These are phyloP conservation scores for Triplophysa siluroides DNA, from an alignment of 2,113 vertebrate species.

Conservation along the genomic window DNA sequence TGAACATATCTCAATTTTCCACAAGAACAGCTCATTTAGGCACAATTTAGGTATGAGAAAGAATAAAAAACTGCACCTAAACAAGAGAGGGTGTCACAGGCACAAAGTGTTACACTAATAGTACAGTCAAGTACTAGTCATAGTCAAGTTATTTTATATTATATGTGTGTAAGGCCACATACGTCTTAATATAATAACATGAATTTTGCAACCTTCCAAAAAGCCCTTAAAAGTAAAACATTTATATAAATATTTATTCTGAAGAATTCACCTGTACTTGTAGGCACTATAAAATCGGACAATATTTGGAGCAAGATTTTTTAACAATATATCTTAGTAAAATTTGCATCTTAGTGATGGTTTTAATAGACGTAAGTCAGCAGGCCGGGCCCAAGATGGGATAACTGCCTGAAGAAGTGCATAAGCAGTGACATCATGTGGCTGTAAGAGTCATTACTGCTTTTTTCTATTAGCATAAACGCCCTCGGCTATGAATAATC, in stretches of 20 bases:
- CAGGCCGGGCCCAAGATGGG: background rate
- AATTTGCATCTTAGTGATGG: background rate
- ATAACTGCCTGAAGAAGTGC: background rate
- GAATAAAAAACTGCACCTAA: too few relatives aligned
- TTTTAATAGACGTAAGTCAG: background rate
- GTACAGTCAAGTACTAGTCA: too few relatives aligned
- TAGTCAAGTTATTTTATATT: too few relatives aligned
- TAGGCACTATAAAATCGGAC: background rate
- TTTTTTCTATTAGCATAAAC: background rate
- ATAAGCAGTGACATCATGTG: slow-evolving; percentile 53
- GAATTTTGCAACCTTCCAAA: too few relatives aligned
- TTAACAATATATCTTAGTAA: too few relatives aligned
- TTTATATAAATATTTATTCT: background rate
- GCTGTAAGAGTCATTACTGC: slow-evolving; percentile 23
- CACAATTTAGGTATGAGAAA: background rate
- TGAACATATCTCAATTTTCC: background rate
- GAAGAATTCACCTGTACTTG: too few relatives aligned
- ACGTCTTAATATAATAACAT: too few relatives aligned
- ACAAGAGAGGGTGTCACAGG: background rate
- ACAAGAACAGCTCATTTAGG: background rate
- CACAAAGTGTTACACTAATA: background rate
- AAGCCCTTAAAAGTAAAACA: background rate
- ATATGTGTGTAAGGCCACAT: too few relatives aligned
- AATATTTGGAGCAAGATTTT: background rate
- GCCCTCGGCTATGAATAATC: slow-evolving; percentile 19